Conservation (phyloP, 2,113 vertebrate species). For the Himantopus leucocephalus region DNA sequence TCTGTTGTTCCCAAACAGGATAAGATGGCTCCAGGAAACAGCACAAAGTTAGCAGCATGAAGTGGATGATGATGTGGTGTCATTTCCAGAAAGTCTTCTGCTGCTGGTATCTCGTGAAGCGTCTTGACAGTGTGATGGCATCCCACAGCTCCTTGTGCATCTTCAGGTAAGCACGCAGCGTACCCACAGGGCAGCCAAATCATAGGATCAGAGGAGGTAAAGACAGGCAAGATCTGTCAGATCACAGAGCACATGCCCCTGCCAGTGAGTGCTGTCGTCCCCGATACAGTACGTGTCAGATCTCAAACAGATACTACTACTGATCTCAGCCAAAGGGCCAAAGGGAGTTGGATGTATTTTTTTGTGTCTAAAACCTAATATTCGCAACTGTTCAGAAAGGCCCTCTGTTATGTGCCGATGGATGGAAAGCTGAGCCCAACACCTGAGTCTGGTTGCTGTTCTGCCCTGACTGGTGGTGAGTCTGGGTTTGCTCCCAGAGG, state of each 20-base stretch:
- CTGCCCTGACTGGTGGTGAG: background rate
- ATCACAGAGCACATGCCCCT: slow-evolving; percentile 20
- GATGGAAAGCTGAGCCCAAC: background rate
- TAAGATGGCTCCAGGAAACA: slow-evolving; percentile 28
- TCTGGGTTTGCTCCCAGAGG: background rate
- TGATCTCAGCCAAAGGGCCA: slow-evolving; percentile 38
- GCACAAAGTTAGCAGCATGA: slow-evolving; percentile 9
- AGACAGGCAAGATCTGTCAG: slow-evolving; percentile 20
- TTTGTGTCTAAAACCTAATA: background rate
- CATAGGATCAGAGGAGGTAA: slow-evolving; percentile 12
- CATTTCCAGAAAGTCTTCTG: slow-evolving; percentile 44
- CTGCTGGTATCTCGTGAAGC: background rate
- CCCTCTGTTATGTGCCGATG: background rate
- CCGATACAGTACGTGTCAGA: background rate
- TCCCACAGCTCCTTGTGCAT: slow-evolving; percentile 36
- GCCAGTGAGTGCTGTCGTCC: background rate
- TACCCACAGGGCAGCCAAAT: slow-evolving; percentile 37
- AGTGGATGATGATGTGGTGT: slow-evolving; percentile 3
- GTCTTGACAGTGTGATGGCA: slow-evolving; percentile 35
- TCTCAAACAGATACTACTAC: background rate
- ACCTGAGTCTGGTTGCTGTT: background rate
- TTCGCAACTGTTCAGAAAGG: background rate
- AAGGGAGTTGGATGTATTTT: background rate
- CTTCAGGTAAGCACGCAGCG: background rate
- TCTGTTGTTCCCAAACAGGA: background rate